These are phyloP conservation scores for Atethmia centrago DNA, from an alignment of 2,888 invertebrate genomes.

Conservation along the genomic window DNA sequence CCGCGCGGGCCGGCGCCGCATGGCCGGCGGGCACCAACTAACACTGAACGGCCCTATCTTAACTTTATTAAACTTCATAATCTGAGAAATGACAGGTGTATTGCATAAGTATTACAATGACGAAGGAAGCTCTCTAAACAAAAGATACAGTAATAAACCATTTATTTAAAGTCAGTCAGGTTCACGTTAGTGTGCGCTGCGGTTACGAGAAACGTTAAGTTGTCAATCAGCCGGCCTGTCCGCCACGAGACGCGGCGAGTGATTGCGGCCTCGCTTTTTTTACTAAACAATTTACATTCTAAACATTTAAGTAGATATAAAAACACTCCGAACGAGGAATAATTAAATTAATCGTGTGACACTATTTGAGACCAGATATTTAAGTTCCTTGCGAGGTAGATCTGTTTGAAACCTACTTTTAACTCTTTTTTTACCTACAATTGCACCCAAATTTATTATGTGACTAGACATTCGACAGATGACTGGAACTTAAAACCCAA, in stretches of 20 bases:
- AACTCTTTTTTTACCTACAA: too few relatives aligned
- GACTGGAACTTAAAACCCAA: constrained; percentile 26
- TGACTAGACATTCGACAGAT: constrained; percentile 67
- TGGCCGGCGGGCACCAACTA: background rate
- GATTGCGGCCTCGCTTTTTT: constrained; percentile 22
- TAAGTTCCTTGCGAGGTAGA: constrained; percentile 16
- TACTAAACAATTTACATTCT: constrained; percentile 26
- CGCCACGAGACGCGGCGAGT: constrained; percentile 52
- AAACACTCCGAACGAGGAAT: constrained; percentile 34
- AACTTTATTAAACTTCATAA: constrained; percentile 9
- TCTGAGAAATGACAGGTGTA: constrained; percentile 14
- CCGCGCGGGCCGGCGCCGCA: background rate
- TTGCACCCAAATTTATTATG: constrained; percentile 66
- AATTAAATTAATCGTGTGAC: constrained; percentile 37
- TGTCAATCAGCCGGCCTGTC: constrained; percentile 43
- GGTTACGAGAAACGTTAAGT: constrained; percentile 16
- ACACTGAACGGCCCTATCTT: constrained; percentile 10
- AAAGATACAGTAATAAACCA: constrained; percentile 3
- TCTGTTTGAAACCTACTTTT: constrained; percentile 22
- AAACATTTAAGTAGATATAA: constrained; percentile 40
- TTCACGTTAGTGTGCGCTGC: constrained; percentile 44
- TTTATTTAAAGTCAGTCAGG: constrained; percentile 25
- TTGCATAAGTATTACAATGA: constrained; percentile 33
- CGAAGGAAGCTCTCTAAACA: background rate
- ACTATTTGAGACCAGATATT: constrained; percentile 45